Percentiles rank a stretch among this genome's conserved stretches.
Evolutionary conservation across 2,113 vertebrate genomes (phyloP).

Genomic region (Sphyrna mokarran): DNA sequence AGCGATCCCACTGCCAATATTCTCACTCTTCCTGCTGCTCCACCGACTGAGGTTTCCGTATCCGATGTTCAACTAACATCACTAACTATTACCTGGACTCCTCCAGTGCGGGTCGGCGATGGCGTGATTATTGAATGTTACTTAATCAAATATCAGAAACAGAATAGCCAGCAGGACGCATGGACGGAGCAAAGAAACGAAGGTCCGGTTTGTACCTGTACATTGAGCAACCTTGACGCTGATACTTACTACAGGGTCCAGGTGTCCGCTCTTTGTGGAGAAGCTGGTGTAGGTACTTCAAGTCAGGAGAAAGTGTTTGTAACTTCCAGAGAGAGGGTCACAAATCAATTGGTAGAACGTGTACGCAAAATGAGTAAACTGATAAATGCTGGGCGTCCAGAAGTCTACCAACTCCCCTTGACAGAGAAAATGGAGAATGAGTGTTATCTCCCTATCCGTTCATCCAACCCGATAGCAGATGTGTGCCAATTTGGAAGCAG

Average conservation of each 20-base stretch:
- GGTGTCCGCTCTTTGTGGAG: background rate
- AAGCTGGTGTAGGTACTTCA: too few species aligned
- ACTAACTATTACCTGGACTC: background rate
- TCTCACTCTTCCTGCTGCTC: too few species aligned
- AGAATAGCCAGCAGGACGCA: background rate
- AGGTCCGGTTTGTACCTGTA: background rate
- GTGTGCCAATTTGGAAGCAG: too few species aligned
- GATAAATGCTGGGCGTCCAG: background rate
- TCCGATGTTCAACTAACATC: background rate
- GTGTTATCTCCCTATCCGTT: too few species aligned
- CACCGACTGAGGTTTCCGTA: background rate
- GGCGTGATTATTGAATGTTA: background rate
- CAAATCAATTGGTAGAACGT: background rate
- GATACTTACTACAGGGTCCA: background rate
- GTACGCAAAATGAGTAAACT: background rate
- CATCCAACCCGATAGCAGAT: too few species aligned
- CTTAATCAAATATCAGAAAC: background rate
- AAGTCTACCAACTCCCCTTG: background rate
- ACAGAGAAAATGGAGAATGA: background rate
- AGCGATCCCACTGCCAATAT: too few species aligned
- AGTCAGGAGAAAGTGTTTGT: background rate
- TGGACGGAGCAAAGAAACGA: background rate
- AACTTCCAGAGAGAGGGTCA: too few species aligned
- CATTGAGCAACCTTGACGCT: background rate
- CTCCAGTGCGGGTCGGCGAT: too few species aligned